Evolutionary conservation across 2,113 vertebrate species (phyloP), one percentile per base, ranked within the genome.

Genomic region (Varanus salvator): DNA sequence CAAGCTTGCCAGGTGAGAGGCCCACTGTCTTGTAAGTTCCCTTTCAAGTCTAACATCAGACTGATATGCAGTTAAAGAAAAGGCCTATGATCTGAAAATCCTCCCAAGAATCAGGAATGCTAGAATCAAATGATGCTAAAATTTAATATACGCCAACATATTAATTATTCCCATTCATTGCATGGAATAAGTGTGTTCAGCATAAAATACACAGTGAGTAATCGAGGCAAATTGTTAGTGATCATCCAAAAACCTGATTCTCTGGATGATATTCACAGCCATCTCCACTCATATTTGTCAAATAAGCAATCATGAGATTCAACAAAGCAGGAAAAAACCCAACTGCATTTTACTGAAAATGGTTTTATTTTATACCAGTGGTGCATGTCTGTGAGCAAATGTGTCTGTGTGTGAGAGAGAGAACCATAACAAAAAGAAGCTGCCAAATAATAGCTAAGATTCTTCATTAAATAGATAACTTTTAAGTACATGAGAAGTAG

Each of bases 391-490:
- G 11, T 60, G 19, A 76, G n/a, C 44, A 54, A 76, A 7, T 19
- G 17, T 76, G 52, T 48, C 3, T 84, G 34, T 86, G 71, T 52
- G 48, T 52, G 19, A 38, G 48, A 72, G 64, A 71, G n/a, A 64
- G 71, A 68, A 68, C 23, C 34, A 27, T 12, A 25, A 54, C 17
- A 15, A 85, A 52, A 80, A 31, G n/a, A 15, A 66, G 54, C 34
- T 66, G 57, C 54, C 60, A 52, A 77, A 23, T 48, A 87, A 68
- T 77, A 80, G 29, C 75, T 14, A 69, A 23, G 29, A 80, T 83
- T 64, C 50, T 86, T 94, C 87, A 87, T 76, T 80, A 88, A 88
- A 90, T n/a, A 85, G 89, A 91, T 84, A 72, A 60, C 0, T 38
- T 23, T n/a, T 87, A 19, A 29, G 38, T 25, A 4, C 0, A 21